Evolutionary conservation across 1,140 invertebrate genomes (phyloP), one percentile per base, ranked within the genome.

Genomic region (Drosophila sulfurigaster): DNA sequence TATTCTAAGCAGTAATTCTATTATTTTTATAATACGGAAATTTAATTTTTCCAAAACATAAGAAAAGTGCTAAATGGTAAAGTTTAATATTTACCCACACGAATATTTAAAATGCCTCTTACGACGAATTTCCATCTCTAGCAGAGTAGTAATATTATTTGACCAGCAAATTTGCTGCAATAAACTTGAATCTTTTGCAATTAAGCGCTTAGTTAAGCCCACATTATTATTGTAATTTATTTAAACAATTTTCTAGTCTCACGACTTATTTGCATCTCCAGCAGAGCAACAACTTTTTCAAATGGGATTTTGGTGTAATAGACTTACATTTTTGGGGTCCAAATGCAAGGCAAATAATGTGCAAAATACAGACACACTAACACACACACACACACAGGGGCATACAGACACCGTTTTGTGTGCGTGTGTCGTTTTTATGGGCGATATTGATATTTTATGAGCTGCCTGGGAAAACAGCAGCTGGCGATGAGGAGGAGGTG

Each of bases 361-460:
- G 32, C 35, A 41, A 38, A 38, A 38, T 10, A 10, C 35, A 38
- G 2, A 38, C 35, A 3, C 32, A 7, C 32, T 20, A 2, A 35
- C 32, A 8, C 32, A 35, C 5, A 35, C 32, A 2, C 32, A 6
- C 35, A 38, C 35, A 15, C n/a, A n/a, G n/a, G n/a, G 3, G 20
- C 20, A 25, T 5, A 54, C 28, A 54, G 3, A 15, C 46, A 20
- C 15, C 46, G 13, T 20, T 16, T 25, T 16, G 8, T 30, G 59
- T 38, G 46, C 46, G 59, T 63, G 46, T 63, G 46, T 51, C 48
- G 30, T 48, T 51, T 57, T 49, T 66, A 65, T 43, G 35, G n/a
- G 43, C 52, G 62, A 43, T 67, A 73, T 73, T 59, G 63, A 67
- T 52, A 67, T 73, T 73, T 67, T 66, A 58, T 59, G 70, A 73